A percentile compares a stretch with the other conserved stretches of the same genome.
Conservation (phyloP, 2,113 vertebrate species). For the Arothron firmamentum region DNA sequence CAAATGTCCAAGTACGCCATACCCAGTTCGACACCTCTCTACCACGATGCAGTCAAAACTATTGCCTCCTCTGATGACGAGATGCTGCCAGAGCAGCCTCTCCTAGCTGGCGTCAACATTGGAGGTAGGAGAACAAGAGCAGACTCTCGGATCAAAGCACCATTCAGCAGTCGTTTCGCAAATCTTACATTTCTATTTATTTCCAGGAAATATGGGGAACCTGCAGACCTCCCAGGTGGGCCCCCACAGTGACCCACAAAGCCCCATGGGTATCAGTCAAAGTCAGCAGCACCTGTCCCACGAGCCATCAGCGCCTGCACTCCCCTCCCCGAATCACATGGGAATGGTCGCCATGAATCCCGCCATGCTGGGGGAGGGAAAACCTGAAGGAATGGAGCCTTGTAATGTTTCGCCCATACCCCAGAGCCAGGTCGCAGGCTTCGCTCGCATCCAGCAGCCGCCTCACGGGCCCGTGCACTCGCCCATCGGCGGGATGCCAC, state of each 20-base stretch:
- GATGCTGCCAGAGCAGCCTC: slow-evolving; percentile 86
- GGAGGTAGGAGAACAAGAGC: slow-evolving; percentile 73
- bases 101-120: slow-evolving; percentile 84
- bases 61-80: slow-evolving; percentile 97
- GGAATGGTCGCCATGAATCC: slow-evolving; percentile 84
- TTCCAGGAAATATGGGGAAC: slow-evolving; percentile 79
- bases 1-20: slow-evolving; percentile 99
- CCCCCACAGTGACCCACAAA: slow-evolving; percentile 81
- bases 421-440: slow-evolving; percentile 77
- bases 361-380: slow-evolving; percentile 78
- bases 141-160: neutral
- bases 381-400: slow-evolving; percentile 79
- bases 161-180: neutral
- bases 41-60: slow-evolving; percentile 99
- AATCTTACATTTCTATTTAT: slow-evolving; percentile 16
- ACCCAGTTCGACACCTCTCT: slow-evolving; percentile 95
- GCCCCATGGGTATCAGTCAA: slow-evolving; percentile 85
- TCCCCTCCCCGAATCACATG: slow-evolving; percentile 87
- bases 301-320: slow-evolving; percentile 79
- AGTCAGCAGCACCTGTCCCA: slow-evolving; percentile 89
- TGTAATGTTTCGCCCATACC: slow-evolving; percentile 83
- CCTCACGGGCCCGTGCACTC: slow-evolving; percentile 77
- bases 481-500: slow-evolving; percentile 68
- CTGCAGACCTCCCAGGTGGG: slow-evolving; percentile 80
- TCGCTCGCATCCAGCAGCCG: slow-evolving; percentile 75